These are phyloP conservation scores for Eudyptes chrysolophus DNA, from an alignment of 2,113 vertebrate genomes.

Conservation along the genomic window DNA sequence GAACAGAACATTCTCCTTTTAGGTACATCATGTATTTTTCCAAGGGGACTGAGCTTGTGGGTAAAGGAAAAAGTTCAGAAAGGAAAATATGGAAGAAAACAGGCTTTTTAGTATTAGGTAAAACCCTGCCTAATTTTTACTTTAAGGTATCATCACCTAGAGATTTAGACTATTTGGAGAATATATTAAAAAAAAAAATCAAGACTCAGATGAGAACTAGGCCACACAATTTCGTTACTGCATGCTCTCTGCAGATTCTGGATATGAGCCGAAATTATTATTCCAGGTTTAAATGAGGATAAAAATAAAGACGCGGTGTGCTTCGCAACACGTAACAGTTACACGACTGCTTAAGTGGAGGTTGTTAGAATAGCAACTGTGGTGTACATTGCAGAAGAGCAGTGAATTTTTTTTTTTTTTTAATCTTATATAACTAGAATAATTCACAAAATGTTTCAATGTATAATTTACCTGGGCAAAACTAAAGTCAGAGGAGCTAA, in stretches of 20 bases:
- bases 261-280: not conserved
- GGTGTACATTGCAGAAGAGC: not conserved
- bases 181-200: not conserved
- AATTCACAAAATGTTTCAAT: not conserved
- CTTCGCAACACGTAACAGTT: not conserved
- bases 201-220: not conserved
- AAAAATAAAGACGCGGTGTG: not conserved
- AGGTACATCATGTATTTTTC: not conserved
- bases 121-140: not conserved
- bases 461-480: not conserved
- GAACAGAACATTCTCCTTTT: constrained; percentile 24
- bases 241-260: not conserved
- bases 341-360: not conserved
- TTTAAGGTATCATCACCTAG: not conserved
- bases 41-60: not conserved
- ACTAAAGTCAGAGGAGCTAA: not conserved
- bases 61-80: not conserved
- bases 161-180: not conserved
- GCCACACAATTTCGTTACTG: not conserved
- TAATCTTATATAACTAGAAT: not conserved
- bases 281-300: not conserved
- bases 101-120: not conserved
- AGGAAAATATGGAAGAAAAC: not conserved
- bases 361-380: not conserved
- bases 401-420: no score